Percentiles rank a stretch among this genome's conserved stretches.
Evolutionary conservation across 2,888 invertebrate species (phyloP).

Genomic region (Drosophila maculinotata): DNA sequence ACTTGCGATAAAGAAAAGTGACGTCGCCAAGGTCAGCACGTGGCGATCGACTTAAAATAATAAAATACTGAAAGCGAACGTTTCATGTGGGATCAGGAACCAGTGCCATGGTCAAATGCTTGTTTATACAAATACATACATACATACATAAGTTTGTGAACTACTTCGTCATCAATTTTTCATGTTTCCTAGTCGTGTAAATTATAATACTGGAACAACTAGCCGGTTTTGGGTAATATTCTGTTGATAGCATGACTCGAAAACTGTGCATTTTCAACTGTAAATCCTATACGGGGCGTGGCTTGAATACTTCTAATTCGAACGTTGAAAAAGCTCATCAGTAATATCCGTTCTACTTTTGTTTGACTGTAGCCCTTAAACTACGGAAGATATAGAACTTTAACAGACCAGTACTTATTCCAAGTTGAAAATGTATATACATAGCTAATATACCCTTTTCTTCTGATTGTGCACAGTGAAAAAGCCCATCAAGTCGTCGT

Average conservation of each 20-base stretch:
- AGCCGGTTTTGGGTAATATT: slow-evolving; percentile 18
- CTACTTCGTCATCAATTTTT: neutral
- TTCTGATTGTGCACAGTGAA: neutral
- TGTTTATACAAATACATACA: neutral
- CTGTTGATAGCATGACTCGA: too few relatives aligned
- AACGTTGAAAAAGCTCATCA: too few relatives aligned
- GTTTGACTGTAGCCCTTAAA: too few relatives aligned
- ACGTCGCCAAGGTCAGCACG: slow-evolving; percentile 70
- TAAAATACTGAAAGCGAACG: slow-evolving; percentile 25
- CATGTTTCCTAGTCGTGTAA: neutral
- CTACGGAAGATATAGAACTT: too few relatives aligned
- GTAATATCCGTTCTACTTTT: too few relatives aligned
- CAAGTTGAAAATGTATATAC: too few relatives aligned
- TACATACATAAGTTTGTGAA: neutral
- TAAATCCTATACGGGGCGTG: too few relatives aligned
- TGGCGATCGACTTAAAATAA: slow-evolving; percentile 39
- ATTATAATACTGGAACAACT: neutral
- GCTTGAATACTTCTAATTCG: too few relatives aligned
- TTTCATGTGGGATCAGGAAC: slow-evolving; percentile 19
- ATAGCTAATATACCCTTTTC: neutral
- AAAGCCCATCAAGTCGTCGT: neutral
- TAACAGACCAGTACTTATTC: too few relatives aligned
- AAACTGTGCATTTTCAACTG: too few relatives aligned
- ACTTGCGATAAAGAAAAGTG: slow-evolving; percentile 66
- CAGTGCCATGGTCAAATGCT: slow-evolving; percentile 7